Evolutionary conservation across 2,113 vertebrate species (phyloP).

Genomic region (Sardina pilchardus): DNA sequence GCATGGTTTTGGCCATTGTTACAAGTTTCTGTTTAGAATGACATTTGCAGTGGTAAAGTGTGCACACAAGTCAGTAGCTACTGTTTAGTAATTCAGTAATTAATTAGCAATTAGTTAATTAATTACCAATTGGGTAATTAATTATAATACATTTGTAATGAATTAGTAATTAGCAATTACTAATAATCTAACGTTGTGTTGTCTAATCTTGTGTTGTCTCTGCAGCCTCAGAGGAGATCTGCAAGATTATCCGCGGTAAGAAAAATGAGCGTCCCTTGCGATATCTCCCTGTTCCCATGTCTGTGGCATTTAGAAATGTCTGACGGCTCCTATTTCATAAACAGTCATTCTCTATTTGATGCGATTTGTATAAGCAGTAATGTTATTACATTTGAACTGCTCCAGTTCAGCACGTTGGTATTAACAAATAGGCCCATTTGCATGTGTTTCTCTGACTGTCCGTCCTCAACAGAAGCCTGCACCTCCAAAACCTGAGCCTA

Average conservation of each 20-base stretch:
- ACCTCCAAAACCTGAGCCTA: slow-evolving; percentile 80
- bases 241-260: slow-evolving; percentile 90
- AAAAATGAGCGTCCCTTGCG: not conserved
- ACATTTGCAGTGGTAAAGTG: not conserved
- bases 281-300: not conserved
- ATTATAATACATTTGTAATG: no score
- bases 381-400: not conserved
- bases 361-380: no score
- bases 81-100: no score
- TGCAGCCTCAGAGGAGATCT: slow-evolving; percentile 92
- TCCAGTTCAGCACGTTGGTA: not conserved
- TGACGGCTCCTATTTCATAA: not conserved
- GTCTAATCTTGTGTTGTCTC: slow-evolving; percentile 26
- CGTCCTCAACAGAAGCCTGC: slow-evolving; percentile 73
- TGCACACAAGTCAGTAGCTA: not conserved
- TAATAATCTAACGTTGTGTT: no score
- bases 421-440: not conserved
- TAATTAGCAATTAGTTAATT: no score
- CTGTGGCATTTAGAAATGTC: not conserved
- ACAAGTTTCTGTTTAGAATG: not conserved
- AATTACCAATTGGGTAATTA: not conserved
- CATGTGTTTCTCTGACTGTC: not conserved
- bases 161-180: slow-evolving; percentile 31
- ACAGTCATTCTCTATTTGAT: no score
- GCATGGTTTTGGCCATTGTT: not conserved